phyloP scores from a whole-genome alignment of 2,888 invertebrate species.

The Philereme vetulata region DNA sequence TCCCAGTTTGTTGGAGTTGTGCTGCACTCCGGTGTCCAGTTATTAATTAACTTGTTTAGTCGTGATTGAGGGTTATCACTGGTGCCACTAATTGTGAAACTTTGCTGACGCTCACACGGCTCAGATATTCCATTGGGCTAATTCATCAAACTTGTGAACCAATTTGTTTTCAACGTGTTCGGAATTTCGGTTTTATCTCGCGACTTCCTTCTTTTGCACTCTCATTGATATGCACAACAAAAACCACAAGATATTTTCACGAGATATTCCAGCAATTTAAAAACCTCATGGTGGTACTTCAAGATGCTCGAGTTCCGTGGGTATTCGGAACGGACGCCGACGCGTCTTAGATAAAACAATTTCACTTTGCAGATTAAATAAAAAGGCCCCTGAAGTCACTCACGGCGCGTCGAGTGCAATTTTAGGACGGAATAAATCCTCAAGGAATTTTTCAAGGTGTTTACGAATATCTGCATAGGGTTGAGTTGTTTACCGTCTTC shows the following conservation, averaged over 20 bases:
- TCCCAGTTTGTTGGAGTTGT: slow-evolving; percentile 30
- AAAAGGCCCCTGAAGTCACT: slow-evolving; percentile 61
- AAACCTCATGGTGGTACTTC: slow-evolving; percentile 30
- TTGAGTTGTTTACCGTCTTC: slow-evolving; percentile 76
- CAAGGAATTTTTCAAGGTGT: slow-evolving; percentile 66
- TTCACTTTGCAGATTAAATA: slow-evolving; percentile 66
- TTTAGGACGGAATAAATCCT: slow-evolving; percentile 62
- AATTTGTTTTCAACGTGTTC: not conserved
- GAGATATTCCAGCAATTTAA: slow-evolving; percentile 31
- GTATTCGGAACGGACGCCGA: slow-evolving; percentile 37
- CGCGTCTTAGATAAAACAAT: slow-evolving; percentile 52
- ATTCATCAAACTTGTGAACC: slow-evolving; percentile 21
- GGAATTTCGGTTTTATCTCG: not conserved
- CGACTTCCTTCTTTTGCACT: slow-evolving; percentile 1
- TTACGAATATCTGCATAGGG: slow-evolving; percentile 74
- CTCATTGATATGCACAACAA: slow-evolving; percentile 30
- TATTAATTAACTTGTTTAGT: slow-evolving; percentile 70
- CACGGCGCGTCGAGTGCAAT: slow-evolving; percentile 62
- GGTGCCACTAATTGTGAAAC: slow-evolving; percentile 64
- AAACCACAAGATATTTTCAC: slow-evolving; percentile 27
- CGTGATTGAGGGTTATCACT: slow-evolving; percentile 58
- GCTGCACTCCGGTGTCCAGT: slow-evolving; percentile 53
- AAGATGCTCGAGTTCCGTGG: slow-evolving; percentile 29
- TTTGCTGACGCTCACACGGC: slow-evolving; percentile 44
- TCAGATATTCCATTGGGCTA: slow-evolving; percentile 13